Percentiles rank a stretch among this genome's conserved stretches.
These are phyloP conservation scores for Mythimna vitellina DNA, from an alignment of 2,888 invertebrate genomes.

Conservation along the genomic window DNA sequence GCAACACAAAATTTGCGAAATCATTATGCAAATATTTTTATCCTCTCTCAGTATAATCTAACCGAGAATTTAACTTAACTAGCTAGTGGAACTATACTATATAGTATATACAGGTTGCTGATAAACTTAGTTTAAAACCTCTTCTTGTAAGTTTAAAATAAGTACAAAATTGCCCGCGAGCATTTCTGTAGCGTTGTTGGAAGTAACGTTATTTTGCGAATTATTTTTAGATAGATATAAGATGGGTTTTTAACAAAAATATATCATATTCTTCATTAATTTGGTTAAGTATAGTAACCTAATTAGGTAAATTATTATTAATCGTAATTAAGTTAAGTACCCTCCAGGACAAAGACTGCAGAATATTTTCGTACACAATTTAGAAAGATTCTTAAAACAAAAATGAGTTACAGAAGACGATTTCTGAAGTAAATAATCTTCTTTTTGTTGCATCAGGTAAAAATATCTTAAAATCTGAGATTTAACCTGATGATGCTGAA, in stretches of 20 bases:
- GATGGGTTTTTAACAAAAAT: not conserved
- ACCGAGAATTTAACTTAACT: constrained; percentile 22
- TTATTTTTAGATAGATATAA: not conserved
- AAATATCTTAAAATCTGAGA: no score
- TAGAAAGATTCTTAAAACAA: not conserved
- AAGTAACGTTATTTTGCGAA: not conserved
- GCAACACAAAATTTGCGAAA: constrained; percentile 19
- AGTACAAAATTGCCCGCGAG: constrained; percentile 35
- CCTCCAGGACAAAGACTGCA: not conserved
- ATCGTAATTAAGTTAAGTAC: not conserved
- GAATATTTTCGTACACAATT: not conserved
- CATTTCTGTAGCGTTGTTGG: constrained; percentile 19
- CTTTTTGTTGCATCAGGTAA: no score
- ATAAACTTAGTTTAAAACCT: constrained; percentile 56
- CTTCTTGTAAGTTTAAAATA: constrained; percentile 46
- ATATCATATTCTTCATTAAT: not conserved
- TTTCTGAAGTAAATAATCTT: no score
- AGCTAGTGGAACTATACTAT: constrained; percentile 30
- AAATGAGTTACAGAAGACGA: no score
- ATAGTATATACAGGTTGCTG: constrained; percentile 40
- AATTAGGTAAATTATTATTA: not conserved
- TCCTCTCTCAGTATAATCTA: constrained; percentile 24
- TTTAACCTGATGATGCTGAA: no score
- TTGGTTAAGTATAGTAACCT: not conserved
- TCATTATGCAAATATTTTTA: constrained; percentile 36